A percentile compares a stretch with the other conserved stretches of the same genome.
These are phyloP conservation scores for Fregetta grallaria DNA, from an alignment of 2,113 vertebrate genomes.

Conservation along the genomic window DNA sequence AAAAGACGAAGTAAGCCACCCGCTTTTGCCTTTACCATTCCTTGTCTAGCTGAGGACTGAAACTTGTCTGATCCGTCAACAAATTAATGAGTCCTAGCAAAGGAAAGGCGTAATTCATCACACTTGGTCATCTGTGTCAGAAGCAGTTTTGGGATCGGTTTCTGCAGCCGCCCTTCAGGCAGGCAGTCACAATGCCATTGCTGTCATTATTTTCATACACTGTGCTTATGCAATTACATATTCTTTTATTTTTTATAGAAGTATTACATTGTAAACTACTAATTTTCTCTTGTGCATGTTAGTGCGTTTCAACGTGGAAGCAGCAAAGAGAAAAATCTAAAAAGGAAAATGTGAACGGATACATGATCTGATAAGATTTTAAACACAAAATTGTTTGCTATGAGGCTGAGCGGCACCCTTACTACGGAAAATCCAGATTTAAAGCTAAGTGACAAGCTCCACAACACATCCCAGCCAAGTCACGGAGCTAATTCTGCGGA, in stretches of 20 bases:
- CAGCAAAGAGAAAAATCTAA: not conserved
- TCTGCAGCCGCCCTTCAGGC: not conserved
- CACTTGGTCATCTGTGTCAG: not conserved
- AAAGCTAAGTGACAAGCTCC: not conserved
- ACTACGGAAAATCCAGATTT: not conserved
- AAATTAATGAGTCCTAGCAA: not conserved
- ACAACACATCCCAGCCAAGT: not conserved
- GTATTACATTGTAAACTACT: too few species aligned
- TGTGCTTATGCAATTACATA: rapidly evolving
- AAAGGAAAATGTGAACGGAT: not conserved
- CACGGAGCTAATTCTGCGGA: rapidly evolving
- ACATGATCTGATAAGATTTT: not conserved
- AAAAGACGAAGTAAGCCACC: rapidly evolving
- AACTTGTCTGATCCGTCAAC: not conserved
- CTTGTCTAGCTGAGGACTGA: not conserved
- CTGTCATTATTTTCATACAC: not conserved
- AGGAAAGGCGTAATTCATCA: not conserved
- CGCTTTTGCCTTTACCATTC: rapidly evolving
- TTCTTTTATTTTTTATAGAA: not conserved
- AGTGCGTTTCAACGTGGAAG: rapidly evolving
- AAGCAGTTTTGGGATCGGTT: not conserved
- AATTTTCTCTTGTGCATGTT: not conserved
- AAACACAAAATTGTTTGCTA: rapidly evolving
- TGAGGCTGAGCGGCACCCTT: not conserved
- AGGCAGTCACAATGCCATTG: not conserved